Conservation (phyloP, 2,113 vertebrate species). For the Phaetusa simplex region DNA sequence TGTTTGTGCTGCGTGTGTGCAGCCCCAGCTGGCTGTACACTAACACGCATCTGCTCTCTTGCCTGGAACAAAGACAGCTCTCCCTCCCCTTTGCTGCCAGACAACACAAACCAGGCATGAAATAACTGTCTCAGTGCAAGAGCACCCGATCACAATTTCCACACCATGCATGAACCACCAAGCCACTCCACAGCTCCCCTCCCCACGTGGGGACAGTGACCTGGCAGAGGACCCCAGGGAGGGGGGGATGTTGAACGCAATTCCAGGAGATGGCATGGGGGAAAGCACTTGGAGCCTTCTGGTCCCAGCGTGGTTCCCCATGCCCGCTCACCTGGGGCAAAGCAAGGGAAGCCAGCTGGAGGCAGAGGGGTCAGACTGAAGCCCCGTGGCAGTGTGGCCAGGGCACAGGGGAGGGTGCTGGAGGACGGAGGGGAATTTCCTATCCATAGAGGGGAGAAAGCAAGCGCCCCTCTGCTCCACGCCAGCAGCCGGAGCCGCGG, state of each 20-base stretch:
- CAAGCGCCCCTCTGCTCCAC: not conserved
- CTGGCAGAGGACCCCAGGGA: not conserved
- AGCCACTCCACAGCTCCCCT: not conserved
- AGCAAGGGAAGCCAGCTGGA: not conserved
- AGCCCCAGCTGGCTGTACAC: not conserved
- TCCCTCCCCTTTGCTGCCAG: not conserved
- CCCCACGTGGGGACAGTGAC: not conserved
- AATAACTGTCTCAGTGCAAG: not conserved
- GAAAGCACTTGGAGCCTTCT: not conserved
- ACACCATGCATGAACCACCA: not conserved
- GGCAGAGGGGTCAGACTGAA: not conserved
- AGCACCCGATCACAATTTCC: accelerated
- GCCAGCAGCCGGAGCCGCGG: not conserved
- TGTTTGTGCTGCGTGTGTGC: constrained; percentile 4
- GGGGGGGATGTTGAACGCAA: not conserved
- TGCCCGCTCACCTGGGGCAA: accelerated
- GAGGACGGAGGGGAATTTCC: not conserved
- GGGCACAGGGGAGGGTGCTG: not conserved
- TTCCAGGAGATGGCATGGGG: not conserved
- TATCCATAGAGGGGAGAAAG: not conserved
- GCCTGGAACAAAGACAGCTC: constrained; percentile 35
- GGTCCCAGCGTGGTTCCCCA: accelerated
- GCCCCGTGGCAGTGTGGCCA: not conserved
- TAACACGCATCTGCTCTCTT: constrained; percentile 5
- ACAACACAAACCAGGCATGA: not conserved